phyloP scores from a whole-genome alignment of 2,113 vertebrate species.

The Gracilinanus agilis region DNA sequence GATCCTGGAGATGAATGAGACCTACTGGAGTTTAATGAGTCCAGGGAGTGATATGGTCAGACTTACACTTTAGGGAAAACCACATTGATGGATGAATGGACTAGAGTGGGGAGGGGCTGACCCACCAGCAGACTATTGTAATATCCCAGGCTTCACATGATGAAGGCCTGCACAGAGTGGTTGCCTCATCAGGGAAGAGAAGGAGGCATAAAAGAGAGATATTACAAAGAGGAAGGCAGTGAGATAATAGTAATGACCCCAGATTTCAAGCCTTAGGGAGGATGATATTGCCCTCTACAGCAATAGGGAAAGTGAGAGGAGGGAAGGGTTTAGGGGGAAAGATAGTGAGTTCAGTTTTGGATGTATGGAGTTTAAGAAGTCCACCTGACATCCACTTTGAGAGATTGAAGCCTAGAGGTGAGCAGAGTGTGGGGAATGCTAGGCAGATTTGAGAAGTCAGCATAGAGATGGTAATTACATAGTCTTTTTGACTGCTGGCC shows the following conservation, averaged over 20 bases:
- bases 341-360: neutral
- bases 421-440: neutral
- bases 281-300: neutral
- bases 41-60: neutral
- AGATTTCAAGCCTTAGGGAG: neutral
- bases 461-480: neutral
- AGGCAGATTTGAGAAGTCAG: neutral
- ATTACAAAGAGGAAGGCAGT: neutral
- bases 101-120: neutral
- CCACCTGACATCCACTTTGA: neutral
- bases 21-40: neutral
- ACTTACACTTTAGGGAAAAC: neutral
- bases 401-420: neutral
- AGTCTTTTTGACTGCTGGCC: neutral
- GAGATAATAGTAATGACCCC: too few species aligned
- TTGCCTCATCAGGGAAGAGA: neutral
- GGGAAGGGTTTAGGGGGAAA: neutral
- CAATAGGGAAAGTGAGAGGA: neutral
- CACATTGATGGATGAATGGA: neutral
- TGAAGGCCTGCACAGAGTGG: neutral
- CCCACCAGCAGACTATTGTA: neutral
- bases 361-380: neutral
- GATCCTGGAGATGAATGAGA: neutral
- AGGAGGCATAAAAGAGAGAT: neutral
- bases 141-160: neutral